phyloP scores from a whole-genome alignment of 2,888 invertebrate species.

The Scaeva pyrastri region DNA sequence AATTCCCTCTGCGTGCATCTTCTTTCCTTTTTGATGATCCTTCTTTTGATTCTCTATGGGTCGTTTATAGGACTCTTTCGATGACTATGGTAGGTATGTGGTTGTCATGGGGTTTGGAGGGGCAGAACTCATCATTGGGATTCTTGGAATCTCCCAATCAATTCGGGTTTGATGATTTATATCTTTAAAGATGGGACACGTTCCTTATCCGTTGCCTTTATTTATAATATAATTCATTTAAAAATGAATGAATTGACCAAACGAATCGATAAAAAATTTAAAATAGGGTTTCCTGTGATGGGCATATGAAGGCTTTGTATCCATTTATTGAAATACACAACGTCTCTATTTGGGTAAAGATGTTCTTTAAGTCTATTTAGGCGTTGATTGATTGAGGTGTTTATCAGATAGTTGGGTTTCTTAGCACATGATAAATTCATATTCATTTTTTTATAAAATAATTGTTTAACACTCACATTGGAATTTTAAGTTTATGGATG shows the following conservation, averaged over 20 bases:
- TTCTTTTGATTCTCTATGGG: slow-evolving; percentile 48
- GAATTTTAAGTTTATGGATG: slow-evolving; percentile 43
- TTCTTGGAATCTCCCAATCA: slow-evolving; percentile 55
- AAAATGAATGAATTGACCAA: slow-evolving; percentile 82
- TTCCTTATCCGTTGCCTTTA: slow-evolving; percentile 56
- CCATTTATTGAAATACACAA: slow-evolving; percentile 36
- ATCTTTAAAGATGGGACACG: slow-evolving; percentile 26
- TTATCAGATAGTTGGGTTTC: slow-evolving; percentile 29
- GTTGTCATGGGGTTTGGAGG: slow-evolving; percentile 29
- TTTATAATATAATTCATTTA: slow-evolving; percentile 83
- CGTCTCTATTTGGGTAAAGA: slow-evolving; percentile 42
- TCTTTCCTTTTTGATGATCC: slow-evolving; percentile 25
- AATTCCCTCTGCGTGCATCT: slow-evolving; percentile 78
- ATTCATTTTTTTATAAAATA: slow-evolving; percentile 25
- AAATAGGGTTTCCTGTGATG: slow-evolving; percentile 70
- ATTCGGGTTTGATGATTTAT: slow-evolving; percentile 68
- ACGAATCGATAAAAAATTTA: slow-evolving; percentile 81
- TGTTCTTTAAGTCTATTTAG: slow-evolving; percentile 51
- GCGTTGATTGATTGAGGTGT: slow-evolving; percentile 65
- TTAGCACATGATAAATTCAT: slow-evolving; percentile 11
- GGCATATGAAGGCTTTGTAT: slow-evolving; percentile 12
- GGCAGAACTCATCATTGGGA: slow-evolving; percentile 45
- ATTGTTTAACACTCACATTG: slow-evolving; percentile 4
- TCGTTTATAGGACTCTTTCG: slow-evolving; percentile 24
- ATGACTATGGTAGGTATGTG: not conserved